phyloP scores from a whole-genome alignment of 2,797 vertebrate species.

The Pyrocephalus nanus region DNA sequence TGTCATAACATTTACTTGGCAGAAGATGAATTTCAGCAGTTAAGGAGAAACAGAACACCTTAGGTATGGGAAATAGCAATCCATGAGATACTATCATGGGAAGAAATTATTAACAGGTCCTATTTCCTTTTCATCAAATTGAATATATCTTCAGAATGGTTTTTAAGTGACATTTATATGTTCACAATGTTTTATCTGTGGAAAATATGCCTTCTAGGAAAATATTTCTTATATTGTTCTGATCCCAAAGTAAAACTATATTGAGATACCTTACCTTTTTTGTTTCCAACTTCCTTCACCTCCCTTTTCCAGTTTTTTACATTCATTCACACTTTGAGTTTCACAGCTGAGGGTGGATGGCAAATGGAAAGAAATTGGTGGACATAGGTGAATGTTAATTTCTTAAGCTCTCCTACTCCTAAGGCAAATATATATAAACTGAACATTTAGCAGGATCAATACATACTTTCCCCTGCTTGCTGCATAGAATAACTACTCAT shows the following conservation, averaged over 20 bases:
- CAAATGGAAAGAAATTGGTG: neutral
- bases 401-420: neutral
- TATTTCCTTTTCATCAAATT: neutral
- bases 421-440: neutral
- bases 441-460: neutral
- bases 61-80: neutral
- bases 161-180: neutral
- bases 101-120: neutral
- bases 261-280: neutral
- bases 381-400: neutral
- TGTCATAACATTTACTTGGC: neutral
- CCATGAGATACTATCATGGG: neutral
- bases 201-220: neutral
- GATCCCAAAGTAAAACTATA: neutral
- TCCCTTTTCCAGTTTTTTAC: neutral
- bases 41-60: neutral
- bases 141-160: neutral
- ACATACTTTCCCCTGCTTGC: neutral
- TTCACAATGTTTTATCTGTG: neutral
- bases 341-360: neutral
- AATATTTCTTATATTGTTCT: neutral
- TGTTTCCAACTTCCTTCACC: neutral
- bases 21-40: neutral
- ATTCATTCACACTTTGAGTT: neutral
- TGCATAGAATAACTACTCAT: neutral